Evolutionary conservation across 2,797 vertebrate species (phyloP), one percentile per base, ranked within the genome.

Genomic region (Heteromormyrus szaboi): DNA sequence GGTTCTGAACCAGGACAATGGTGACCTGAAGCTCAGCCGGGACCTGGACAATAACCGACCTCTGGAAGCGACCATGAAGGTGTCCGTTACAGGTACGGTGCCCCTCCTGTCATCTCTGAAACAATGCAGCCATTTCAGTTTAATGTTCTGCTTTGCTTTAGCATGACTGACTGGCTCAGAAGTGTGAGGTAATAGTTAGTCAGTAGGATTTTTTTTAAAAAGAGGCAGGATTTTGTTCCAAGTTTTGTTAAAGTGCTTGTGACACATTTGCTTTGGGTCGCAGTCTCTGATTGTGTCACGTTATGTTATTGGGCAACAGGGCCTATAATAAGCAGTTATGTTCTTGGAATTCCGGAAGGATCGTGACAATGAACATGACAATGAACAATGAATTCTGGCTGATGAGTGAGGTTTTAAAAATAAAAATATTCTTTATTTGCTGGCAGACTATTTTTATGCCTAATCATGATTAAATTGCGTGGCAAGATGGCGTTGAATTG

Each of bases 1-100:
- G 88, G 94, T 99, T 90, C 91, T 99, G 91, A 97, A 99, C 89
- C 94, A 97, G 0, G 90, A 96, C 90, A 98, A 97, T 0, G 99
- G 99, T 3, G 98, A 99, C 41, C 95, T 99, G 90, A 97, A 96
- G 93, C 94, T 99, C 88, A 99, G 98, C 93, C 95, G 94, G 0
- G 97, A 98, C 91, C 93, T 99, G 94, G 97, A 99, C 95, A 99
- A 97, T 91, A 97, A 99, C 94, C 95, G 98, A 91, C 94, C 98
- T 0, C 93, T 99, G 93, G 98, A 99, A 93, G 99, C 98, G 0
- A 96, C 95, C 72, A 98, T 99, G 98, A 97, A 96, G 88, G 97
- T 99, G n/a, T 97, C 98, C 0, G 98, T 99, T 87, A 96, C 98
- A 87, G 99, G 98, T 99, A 96, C 97, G 95, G 89, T 0, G 25